Percentiles rank a stretch among this genome's conserved stretches.
phyloP scores from a whole-genome alignment of 2,113 vertebrate species.

The Pogona vitticeps region DNA sequence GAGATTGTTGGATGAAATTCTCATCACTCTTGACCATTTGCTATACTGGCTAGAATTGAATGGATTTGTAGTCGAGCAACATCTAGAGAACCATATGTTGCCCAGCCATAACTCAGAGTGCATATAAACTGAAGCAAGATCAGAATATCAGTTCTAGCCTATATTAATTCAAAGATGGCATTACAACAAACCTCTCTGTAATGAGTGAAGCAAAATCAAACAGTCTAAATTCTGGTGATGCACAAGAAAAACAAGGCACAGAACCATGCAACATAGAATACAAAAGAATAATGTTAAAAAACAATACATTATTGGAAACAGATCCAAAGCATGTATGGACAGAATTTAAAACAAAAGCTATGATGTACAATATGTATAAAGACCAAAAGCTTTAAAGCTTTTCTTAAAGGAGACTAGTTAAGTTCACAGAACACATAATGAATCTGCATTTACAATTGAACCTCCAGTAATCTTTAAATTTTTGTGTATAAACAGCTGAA shows the following conservation, averaged over 20 bases:
- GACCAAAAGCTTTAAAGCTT: not conserved
- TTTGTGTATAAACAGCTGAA: not conserved
- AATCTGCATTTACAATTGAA: slow-evolving; percentile 26
- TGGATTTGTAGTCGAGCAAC: not conserved
- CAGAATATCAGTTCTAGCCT: slow-evolving; percentile 11
- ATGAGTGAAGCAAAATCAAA: slow-evolving; percentile 9
- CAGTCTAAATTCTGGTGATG: not conserved
- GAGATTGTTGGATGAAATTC: not conserved
- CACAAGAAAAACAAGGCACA: not conserved
- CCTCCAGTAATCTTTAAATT: slow-evolving; percentile 3
- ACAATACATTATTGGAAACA: not conserved
- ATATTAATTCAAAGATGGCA: not conserved
- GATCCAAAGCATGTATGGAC: not conserved
- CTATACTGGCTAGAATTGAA: too few relatives aligned
- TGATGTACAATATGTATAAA: not conserved
- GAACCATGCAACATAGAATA: not conserved
- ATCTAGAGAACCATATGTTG: not conserved
- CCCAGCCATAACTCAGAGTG: not conserved
- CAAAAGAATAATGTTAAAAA: not conserved
- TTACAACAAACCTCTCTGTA: not conserved
- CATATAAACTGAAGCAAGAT: not conserved
- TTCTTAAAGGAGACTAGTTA: not conserved
- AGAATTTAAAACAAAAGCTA: not conserved
- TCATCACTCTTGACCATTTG: too few relatives aligned
- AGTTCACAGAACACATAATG: not conserved